Conservation (phyloP, 2,797 vertebrate species). For the Onychomys torridus region DNA sequence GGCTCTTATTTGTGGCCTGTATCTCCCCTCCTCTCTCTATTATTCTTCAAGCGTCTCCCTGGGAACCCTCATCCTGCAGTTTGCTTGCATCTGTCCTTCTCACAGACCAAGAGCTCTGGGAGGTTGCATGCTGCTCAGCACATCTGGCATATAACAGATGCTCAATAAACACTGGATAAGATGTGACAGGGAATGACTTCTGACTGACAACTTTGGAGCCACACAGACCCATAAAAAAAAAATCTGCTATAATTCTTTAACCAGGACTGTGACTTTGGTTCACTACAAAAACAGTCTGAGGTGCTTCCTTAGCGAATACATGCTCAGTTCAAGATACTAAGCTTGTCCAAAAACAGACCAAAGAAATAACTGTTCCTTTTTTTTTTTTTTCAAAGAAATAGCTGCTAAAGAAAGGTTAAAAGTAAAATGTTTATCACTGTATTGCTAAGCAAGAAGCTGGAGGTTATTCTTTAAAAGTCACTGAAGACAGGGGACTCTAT, state of each 20-base stretch:
- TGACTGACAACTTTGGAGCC: neutral
- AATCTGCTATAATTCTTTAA: neutral
- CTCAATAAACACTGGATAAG: neutral
- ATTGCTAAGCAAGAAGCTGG: slow-evolving; percentile 20
- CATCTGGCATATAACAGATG: neutral
- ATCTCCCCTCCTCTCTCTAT: neutral
- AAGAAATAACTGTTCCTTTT: neutral
- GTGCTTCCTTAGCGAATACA: slow-evolving; percentile 14
- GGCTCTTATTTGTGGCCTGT: neutral
- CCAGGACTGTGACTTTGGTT: neutral
- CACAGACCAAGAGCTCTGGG: neutral
- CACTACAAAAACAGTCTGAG: neutral
- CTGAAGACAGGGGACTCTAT: neutral
- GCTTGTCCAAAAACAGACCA: slow-evolving; percentile 10
- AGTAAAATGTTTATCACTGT: slow-evolving; percentile 45
- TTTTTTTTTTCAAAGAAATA: neutral
- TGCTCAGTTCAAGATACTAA: neutral
- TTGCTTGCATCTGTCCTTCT: neutral
- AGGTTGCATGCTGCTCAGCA: neutral
- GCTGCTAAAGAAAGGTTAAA: slow-evolving; percentile 21
- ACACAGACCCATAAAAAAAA: neutral
- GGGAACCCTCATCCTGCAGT: neutral
- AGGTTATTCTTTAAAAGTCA: slow-evolving; percentile 53
- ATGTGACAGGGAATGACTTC: neutral
- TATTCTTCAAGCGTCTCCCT: neutral